phyloP scores from a whole-genome alignment of 2,797 vertebrate species.

The Dermochelys coriacea region DNA sequence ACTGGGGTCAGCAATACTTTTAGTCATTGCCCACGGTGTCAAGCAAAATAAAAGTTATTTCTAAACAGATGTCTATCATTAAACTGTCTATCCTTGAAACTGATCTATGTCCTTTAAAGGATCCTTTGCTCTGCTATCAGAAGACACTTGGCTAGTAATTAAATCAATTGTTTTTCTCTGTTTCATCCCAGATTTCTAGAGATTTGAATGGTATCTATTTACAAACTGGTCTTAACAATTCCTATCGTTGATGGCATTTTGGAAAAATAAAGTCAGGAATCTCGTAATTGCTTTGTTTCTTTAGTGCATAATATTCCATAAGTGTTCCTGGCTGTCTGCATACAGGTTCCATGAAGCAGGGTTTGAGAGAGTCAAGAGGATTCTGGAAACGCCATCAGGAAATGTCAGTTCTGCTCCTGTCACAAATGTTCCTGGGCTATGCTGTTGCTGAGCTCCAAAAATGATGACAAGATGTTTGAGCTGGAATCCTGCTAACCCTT shows the following conservation, averaged over 20 bases:
- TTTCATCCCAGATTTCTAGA: not conserved
- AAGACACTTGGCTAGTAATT: not conserved
- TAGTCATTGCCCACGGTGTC: not conserved
- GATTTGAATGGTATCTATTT: not conserved
- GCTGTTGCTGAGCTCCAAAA: conserved; percentile 26
- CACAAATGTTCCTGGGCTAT: conserved; percentile 31
- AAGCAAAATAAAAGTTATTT: not conserved
- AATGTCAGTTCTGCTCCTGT: conserved; percentile 39
- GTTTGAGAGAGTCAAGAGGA: conserved; percentile 5
- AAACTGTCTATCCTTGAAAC: rapidly evolving
- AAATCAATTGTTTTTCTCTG: rapidly evolving
- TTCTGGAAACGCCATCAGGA: conserved; percentile 36
- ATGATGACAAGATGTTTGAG: conserved; percentile 50
- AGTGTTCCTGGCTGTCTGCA: not conserved
- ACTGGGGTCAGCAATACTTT: not conserved
- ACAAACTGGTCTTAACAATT: not conserved
- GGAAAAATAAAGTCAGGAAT: not conserved
- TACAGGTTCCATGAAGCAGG: not conserved
- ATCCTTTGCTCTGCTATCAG: not conserved
- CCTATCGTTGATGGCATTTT: not conserved
- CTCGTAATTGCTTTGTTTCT: not conserved
- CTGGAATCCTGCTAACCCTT: conserved; percentile 46
- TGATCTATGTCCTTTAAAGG: not conserved
- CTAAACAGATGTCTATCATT: rapidly evolving
- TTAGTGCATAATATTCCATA: not conserved